Percentiles rank a stretch among this genome's conserved stretches.
Evolutionary conservation across 2,797 vertebrate genomes (phyloP).

Genomic region (Limosa lapponica): DNA sequence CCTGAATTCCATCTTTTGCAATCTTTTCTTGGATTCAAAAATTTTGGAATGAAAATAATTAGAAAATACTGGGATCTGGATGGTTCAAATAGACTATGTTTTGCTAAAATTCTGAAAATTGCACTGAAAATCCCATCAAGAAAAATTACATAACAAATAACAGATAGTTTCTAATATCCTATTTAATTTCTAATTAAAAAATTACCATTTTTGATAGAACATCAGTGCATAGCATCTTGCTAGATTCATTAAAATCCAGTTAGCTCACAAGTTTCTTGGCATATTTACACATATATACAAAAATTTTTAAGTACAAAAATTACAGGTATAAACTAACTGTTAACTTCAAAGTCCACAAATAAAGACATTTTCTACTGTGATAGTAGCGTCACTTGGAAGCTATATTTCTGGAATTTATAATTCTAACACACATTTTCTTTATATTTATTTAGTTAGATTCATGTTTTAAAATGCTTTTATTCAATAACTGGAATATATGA

Average conservation of each 20-base stretch:
- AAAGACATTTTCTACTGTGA: not conserved
- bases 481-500: not conserved
- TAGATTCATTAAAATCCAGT: not conserved
- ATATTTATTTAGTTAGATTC: not conserved
- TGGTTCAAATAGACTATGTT: not conserved
- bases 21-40: not conserved
- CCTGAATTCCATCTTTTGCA: not conserved
- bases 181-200: not conserved
- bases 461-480: not conserved
- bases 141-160: not conserved
- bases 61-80: not conserved
- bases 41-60: not conserved
- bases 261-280: not conserved
- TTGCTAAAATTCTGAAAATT: not conserved
- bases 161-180: not conserved
- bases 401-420: not conserved
- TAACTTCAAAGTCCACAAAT: not conserved
- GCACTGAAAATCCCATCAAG: not conserved
- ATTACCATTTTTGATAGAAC: not conserved
- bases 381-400: not conserved
- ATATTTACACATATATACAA: not conserved
- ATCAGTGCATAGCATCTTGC: not conserved
- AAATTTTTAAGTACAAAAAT: not conserved
- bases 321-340: not conserved
- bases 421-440: not conserved